Evolutionary conservation across 2,113 vertebrate genomes (phyloP).

Genomic region (Tonatia bakeri): DNA sequence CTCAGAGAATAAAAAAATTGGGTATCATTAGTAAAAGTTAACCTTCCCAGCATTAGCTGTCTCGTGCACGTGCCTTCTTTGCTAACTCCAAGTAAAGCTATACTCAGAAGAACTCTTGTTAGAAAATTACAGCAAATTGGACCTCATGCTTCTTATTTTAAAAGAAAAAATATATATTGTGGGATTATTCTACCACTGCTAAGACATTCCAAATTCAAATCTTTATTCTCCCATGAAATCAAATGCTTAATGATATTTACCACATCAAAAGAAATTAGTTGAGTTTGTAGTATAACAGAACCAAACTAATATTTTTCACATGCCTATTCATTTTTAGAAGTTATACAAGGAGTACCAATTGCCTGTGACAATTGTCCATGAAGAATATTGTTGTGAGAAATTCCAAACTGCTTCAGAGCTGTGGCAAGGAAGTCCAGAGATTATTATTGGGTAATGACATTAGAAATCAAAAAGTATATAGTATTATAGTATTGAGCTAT

Average conservation of each 20-base stretch:
- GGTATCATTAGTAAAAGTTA: neutral
- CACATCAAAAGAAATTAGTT: constrained; percentile 21
- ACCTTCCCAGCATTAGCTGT: neutral
- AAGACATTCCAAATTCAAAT: constrained; percentile 20
- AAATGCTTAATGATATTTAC: constrained; percentile 21
- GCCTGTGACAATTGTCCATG: constrained; percentile 22
- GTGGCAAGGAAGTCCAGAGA: constrained; percentile 54
- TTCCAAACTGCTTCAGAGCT: neutral
- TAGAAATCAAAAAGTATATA: constrained; percentile 78
- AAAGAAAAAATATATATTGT: neutral
- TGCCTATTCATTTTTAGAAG: constrained; percentile 38
- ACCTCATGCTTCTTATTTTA: neutral
- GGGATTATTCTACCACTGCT: neutral
- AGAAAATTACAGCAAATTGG: constrained; percentile 35
- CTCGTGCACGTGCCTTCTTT: neutral
- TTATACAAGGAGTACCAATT: neutral
- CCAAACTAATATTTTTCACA: neutral
- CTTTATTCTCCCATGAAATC: neutral
- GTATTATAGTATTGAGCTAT: constrained; percentile 76
- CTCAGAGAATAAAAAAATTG: neutral
- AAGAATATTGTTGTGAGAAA: constrained; percentile 30
- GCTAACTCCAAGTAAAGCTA: constrained; percentile 14
- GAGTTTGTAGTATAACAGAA: neutral
- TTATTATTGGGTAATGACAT: constrained; percentile 79
- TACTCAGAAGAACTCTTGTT: neutral